These are phyloP conservation scores for Bathynomus jamesi DNA, from an alignment of 1,140 invertebrate genomes.

Conservation along the genomic window DNA sequence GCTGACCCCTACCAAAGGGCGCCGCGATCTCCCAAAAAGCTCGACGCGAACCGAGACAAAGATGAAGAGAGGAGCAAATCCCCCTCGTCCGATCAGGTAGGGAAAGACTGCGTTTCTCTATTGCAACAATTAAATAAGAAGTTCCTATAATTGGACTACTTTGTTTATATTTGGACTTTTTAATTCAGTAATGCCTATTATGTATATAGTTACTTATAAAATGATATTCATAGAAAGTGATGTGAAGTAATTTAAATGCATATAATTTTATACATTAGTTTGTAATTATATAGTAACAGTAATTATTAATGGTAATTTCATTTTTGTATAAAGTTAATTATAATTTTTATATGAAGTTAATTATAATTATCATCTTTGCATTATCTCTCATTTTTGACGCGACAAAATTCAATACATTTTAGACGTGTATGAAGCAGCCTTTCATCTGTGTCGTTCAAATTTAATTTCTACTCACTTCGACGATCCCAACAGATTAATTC, in stretches of 20 bases:
- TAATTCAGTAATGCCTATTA: neutral
- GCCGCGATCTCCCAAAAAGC: conserved; percentile 68
- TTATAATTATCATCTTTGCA: too few species aligned
- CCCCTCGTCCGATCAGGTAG: conserved; percentile 34
- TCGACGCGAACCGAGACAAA: conserved; percentile 32
- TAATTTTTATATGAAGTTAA: too few species aligned
- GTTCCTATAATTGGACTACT: too few species aligned
- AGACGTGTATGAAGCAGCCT: too few species aligned
- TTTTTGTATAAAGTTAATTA: too few species aligned
- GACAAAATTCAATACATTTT: neutral
- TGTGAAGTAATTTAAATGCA: too few species aligned
- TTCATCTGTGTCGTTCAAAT: too few species aligned
- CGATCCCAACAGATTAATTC: too few species aligned
- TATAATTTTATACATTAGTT: too few species aligned
- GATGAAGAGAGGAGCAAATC: conserved; percentile 37
- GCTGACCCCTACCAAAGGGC: conserved; percentile 80
- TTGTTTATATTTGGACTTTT: neutral
- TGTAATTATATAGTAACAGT: too few species aligned
- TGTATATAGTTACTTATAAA: neutral
- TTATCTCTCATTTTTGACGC: neutral
- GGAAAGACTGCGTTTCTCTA: neutral
- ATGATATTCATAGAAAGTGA: neutral
- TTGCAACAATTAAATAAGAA: neutral
- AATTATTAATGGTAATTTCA: too few species aligned
- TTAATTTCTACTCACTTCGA: too few species aligned